A percentile compares a stretch with the other conserved stretches of the same genome.
phyloP scores from a whole-genome alignment of 2,113 vertebrate genomes.

The Cephalopholis sonnerati region DNA sequence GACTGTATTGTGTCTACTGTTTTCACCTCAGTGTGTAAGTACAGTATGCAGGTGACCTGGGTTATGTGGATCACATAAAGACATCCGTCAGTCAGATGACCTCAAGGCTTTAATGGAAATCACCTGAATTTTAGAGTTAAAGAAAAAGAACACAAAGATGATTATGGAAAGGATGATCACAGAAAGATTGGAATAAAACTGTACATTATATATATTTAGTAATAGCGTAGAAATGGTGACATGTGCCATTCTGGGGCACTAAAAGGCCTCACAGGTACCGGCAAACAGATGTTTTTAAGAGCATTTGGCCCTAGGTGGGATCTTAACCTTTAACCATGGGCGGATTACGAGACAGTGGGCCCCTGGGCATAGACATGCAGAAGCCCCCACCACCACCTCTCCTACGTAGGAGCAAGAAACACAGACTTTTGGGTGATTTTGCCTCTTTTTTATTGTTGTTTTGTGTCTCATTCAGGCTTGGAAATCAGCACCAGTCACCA shows the following conservation, averaged over 20 bases:
- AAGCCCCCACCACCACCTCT: too few species aligned
- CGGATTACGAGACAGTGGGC: too few species aligned
- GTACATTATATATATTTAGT: not conserved
- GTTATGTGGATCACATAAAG: not conserved
- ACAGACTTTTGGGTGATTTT: too few species aligned
- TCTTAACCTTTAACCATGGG: not conserved
- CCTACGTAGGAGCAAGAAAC: too few species aligned
- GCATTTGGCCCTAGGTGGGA: not conserved
- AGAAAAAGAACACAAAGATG: not conserved
- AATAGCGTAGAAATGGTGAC: not conserved
- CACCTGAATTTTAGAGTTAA: not conserved
- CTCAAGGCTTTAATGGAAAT: not conserved
- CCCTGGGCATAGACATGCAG: too few species aligned
- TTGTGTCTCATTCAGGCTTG: too few species aligned
- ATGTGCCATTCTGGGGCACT: not conserved
- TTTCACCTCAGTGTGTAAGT: slow-evolving; percentile 50
- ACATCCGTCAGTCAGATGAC: not conserved
- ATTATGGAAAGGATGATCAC: not conserved
- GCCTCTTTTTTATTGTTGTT: too few species aligned
- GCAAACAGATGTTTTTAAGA: not conserved
- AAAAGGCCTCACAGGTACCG: not conserved
- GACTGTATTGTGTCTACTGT: slow-evolving; percentile 59
- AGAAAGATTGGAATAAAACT: not conserved
- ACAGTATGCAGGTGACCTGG: slow-evolving; percentile 44
- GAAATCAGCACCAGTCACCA: too few species aligned